Percentiles rank a stretch among this genome's conserved stretches.
Conservation (phyloP, 2,113 vertebrate species). For the Etheostoma spectabile region DNA sequence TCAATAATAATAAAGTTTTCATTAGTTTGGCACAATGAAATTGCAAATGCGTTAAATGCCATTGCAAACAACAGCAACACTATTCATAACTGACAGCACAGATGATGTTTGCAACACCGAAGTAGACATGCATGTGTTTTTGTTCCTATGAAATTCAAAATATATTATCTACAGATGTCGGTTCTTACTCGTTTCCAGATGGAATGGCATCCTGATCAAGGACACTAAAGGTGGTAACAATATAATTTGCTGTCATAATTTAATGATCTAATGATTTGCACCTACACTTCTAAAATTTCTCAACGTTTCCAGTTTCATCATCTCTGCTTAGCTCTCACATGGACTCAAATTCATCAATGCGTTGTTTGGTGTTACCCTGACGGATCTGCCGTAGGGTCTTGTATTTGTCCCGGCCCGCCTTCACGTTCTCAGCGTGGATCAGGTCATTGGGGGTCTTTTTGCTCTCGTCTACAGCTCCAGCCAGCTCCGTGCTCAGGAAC, state of each 20-base stretch:
- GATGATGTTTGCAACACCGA: neutral
- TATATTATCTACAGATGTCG: neutral
- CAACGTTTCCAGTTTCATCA: conserved; percentile 9
- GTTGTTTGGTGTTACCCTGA: conserved; percentile 98
- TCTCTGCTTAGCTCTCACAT: conserved; percentile 85
- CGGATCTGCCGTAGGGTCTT: conserved; percentile 98
- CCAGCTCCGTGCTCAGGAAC: conserved; percentile 94
- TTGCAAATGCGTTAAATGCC: conserved; percentile 10
- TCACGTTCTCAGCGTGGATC: conserved; percentile 96
- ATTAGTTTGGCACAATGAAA: conserved; percentile 1
- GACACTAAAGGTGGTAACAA: conserved; percentile 2
- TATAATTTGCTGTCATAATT: conserved; percentile 17
- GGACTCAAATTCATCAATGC: conserved; percentile 97
- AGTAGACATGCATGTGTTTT: conserved; percentile 5
- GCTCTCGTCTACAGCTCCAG: conserved; percentile 92
- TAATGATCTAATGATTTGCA: conserved; percentile 29
- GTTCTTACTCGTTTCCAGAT: conserved; percentile 12
- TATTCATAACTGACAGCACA: conserved; percentile 3
- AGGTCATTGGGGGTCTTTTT: conserved; percentile 96
- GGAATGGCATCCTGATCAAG: conserved; percentile 26
- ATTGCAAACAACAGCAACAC: neutral
- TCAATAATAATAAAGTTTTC: conserved; percentile 1
- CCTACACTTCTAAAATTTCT: conserved; percentile 42
- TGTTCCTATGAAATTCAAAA: neutral
- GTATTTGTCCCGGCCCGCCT: conserved; percentile 95